Percentiles rank a stretch among this genome's conserved stretches.
These are phyloP conservation scores for Cassiopea xamachana DNA, from an alignment of 30 jellyfish, hydroid and myxozoan species.

Conservation along the genomic window DNA sequence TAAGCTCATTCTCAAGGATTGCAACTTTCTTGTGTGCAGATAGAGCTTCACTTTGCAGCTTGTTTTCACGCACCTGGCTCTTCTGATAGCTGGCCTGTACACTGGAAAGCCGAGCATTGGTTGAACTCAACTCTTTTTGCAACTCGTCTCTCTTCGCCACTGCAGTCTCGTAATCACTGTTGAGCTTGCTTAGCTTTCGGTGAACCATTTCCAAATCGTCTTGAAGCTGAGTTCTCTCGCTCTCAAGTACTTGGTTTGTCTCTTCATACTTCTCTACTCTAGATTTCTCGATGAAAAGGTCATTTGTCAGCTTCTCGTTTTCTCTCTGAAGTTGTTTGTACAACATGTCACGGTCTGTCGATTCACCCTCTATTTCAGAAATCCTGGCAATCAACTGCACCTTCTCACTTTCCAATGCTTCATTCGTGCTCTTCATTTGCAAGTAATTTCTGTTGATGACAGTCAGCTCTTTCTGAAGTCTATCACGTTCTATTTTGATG, in stretches of 20 bases:
- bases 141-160: conserved; percentile 83
- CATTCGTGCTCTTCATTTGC: conserved; percentile 75
- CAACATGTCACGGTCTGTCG: conserved; percentile 61
- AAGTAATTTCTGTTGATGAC: conserved; percentile 57
- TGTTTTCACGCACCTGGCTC: conserved; percentile 89
- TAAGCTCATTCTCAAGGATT: conserved; percentile 89
- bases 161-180: conserved; percentile 86
- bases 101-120: conserved; percentile 75
- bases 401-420: conserved; percentile 76
- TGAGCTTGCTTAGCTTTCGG: conserved; percentile 82
- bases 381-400: conserved; percentile 57
- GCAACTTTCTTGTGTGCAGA: conserved; percentile 91
- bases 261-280: conserved; percentile 85
- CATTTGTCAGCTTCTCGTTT: conserved; percentile 86
- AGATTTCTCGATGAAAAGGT: conserved; percentile 63
- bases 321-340: conserved; percentile 75
- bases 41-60: conserved; percentile 86
- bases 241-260: conserved; percentile 71
- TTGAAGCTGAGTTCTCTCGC: conserved; percentile 81
- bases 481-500: conserved; percentile 86
- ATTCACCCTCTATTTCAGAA: conserved; percentile 66
- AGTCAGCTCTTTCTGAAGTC: conserved; percentile 74
- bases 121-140: conserved; percentile 85
- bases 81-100: conserved; percentile 85
- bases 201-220: conserved; percentile 85